Percentiles rank a stretch among this genome's conserved stretches.
Conservation (phyloP, 53 echinoderm and acorn worm genomes). For the Crossaster papposus region DNA sequence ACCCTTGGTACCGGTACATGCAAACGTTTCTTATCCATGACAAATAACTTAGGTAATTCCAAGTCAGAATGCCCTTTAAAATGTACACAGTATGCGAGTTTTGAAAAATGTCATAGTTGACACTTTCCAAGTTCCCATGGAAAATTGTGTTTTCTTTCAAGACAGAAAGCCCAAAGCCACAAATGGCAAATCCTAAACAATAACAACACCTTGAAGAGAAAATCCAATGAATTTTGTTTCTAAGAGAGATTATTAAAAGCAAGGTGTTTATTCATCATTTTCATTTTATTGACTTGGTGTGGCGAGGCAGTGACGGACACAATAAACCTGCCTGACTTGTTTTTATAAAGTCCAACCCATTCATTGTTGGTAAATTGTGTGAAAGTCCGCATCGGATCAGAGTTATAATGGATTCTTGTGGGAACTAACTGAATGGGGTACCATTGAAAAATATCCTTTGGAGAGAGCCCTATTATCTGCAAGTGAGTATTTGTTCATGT, state of each 20-base stretch:
- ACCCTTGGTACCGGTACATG: no score
- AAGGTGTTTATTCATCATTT: not conserved
- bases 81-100: no score
- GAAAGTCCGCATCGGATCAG: not conserved
- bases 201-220: not conserved
- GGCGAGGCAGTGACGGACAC: not conserved
- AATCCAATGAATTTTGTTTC: no score
- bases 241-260: not conserved
- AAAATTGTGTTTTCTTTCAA: not conserved
- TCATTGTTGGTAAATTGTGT: not conserved
- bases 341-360: not conserved
- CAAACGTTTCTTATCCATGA: no score
- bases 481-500: not conserved
- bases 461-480: not conserved
- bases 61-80: no score
- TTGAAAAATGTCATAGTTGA: no score
- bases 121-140: not conserved
- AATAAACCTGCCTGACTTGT: not conserved
- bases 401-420: not conserved
- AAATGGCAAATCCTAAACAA: not conserved
- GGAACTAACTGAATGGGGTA: not conserved
- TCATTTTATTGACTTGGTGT: not conserved
- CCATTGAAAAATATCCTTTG: not conserved
- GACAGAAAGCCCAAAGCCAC: not conserved
- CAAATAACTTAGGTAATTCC: no score